These are phyloP conservation scores for Nymphalis c-album DNA, from an alignment of 2,888 invertebrate species.

Conservation along the genomic window DNA sequence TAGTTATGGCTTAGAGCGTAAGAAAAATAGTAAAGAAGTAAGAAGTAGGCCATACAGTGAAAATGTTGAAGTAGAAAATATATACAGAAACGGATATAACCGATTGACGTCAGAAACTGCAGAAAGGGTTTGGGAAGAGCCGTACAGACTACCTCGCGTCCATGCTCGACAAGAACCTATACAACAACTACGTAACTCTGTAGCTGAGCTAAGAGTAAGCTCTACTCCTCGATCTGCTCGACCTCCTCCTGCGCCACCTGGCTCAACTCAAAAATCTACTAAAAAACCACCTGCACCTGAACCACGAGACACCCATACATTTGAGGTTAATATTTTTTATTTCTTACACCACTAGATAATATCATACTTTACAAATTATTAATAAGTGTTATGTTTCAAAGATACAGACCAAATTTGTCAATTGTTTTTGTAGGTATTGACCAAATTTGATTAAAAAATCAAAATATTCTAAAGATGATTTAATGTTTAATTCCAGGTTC, in stretches of 20 bases:
- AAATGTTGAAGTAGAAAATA: slow-evolving; percentile 70
- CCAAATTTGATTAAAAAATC: no score
- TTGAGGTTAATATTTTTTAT: slow-evolving; percentile 57
- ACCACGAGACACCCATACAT: slow-evolving; percentile 68
- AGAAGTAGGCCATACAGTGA: slow-evolving; percentile 74
- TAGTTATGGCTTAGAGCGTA: slow-evolving; percentile 60
- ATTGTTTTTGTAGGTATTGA: no score
- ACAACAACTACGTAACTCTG: slow-evolving; percentile 66
- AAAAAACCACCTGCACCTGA: slow-evolving; percentile 71
- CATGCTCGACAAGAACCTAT: slow-evolving; percentile 68
- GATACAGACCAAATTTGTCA: background rate
- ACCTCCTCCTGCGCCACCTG: slow-evolving; percentile 68
- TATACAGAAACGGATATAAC: slow-evolving; percentile 69
- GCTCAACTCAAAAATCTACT: slow-evolving; percentile 43
- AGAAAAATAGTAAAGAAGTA: slow-evolving; percentile 59
- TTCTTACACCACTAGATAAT: slow-evolving; percentile 33
- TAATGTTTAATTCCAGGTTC: slow-evolving; percentile 66
- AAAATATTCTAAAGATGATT: background rate
- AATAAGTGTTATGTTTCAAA: background rate
- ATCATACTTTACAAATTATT: background rate
- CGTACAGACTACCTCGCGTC: slow-evolving; percentile 71
- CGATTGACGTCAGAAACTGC: slow-evolving; percentile 57
- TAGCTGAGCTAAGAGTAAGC: slow-evolving; percentile 72
- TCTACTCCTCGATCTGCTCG: slow-evolving; percentile 66
- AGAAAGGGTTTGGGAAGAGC: slow-evolving; percentile 72